phyloP scores from a whole-genome alignment of 2,113 vertebrate genomes.

The Zosterops japonicus region DNA sequence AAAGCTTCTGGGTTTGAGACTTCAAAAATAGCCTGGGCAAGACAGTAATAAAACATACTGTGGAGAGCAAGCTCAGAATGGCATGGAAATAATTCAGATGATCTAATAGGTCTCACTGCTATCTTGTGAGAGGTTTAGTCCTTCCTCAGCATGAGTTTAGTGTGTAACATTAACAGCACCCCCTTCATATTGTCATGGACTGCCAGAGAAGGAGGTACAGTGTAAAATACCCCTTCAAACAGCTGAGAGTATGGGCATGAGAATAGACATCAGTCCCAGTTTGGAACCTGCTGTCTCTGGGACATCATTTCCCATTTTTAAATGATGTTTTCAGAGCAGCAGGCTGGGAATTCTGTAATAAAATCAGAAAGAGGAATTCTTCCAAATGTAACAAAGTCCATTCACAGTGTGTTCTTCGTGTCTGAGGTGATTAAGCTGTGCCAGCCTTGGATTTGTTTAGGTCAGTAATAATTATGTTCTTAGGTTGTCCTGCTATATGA shows the following conservation, averaged over 20 bases:
- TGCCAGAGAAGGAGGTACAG: background rate
- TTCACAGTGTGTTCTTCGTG: background rate
- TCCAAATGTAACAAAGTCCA: background rate
- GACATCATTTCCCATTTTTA: background rate
- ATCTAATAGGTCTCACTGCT: conserved; percentile 46
- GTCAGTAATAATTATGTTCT: background rate
- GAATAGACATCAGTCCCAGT: background rate
- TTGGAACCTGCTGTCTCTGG: background rate
- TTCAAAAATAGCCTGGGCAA: conserved; percentile 52
- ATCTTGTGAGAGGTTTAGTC: conserved; percentile 1
- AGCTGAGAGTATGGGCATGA: background rate
- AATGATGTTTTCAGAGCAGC: background rate
- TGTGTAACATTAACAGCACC: background rate
- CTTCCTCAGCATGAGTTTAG: background rate
- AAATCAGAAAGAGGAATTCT: background rate
- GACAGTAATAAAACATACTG: conserved; percentile 39
- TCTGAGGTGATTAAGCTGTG: background rate
- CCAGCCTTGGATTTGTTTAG: background rate
- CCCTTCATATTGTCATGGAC: background rate
- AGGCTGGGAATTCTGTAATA: background rate
- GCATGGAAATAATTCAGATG: conserved; percentile 57
- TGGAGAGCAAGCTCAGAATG: conserved; percentile 30
- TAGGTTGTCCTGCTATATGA: background rate
- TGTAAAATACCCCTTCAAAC: background rate
- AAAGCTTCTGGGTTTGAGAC: conserved; percentile 38